These are phyloP conservation scores for Hystrix cristata DNA, from an alignment of 2,113 vertebrate genomes.

Conservation along the genomic window DNA sequence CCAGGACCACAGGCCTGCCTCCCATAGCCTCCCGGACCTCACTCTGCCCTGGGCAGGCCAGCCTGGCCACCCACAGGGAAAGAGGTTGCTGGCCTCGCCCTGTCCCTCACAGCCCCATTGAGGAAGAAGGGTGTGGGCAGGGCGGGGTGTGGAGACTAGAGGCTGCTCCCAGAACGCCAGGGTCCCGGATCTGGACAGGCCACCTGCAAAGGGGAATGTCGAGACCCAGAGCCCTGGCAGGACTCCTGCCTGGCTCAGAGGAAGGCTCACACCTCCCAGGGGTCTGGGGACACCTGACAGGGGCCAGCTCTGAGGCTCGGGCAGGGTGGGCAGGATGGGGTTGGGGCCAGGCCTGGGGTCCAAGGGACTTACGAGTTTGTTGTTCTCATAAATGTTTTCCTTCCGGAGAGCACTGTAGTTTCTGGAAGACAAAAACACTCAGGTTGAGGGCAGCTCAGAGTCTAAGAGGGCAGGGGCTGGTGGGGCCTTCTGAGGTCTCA, in stretches of 20 bases:
- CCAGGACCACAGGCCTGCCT: neutral
- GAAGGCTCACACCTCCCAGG: neutral
- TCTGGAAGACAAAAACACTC: slow-evolving; percentile 88
- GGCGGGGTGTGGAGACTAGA: neutral
- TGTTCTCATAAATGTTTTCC: slow-evolving; percentile 97
- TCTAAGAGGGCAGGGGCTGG: neutral
- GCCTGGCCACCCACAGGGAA: neutral
- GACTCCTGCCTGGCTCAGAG: neutral
- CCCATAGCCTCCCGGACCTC: neutral
- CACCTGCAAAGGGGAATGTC: rapidly evolving
- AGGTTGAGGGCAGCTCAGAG: neutral
- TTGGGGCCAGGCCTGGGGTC: neutral
- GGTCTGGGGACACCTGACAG: too few species aligned
- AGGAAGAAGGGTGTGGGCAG: neutral
- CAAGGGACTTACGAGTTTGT: slow-evolving; percentile 93
- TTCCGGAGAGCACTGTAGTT: slow-evolving; percentile 94
- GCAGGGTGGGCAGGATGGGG: neutral
- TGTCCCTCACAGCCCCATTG: rapidly evolving
- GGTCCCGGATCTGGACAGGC: rapidly evolving
- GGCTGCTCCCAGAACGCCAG: neutral
- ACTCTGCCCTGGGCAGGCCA: neutral
- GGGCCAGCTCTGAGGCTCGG: neutral
- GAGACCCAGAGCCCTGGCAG: too few species aligned
- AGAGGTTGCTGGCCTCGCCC: neutral
- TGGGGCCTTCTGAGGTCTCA: neutral